Conservation (phyloP, 2,797 vertebrate species). For the Margarornis squamiger region DNA sequence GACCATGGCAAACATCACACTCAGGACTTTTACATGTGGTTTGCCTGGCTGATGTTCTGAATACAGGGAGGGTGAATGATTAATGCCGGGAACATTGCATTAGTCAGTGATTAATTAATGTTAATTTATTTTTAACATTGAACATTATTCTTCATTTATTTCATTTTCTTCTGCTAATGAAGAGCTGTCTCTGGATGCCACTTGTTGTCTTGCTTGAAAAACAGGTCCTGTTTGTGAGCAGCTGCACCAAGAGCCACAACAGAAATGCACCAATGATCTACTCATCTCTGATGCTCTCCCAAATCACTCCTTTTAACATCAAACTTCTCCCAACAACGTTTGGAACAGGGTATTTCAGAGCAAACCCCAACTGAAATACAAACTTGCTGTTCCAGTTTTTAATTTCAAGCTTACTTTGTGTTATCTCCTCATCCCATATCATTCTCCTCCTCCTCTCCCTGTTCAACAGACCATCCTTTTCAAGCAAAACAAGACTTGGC, state of each 20-base stretch:
- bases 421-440: accelerated
- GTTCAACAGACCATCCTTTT: accelerated
- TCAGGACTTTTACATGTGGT: accelerated
- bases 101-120: conserved; percentile 29
- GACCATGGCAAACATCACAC: not conserved
- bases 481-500: accelerated
- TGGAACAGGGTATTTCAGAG: not conserved
- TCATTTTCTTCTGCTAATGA: not conserved
- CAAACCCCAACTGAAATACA: not conserved
- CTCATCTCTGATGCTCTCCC: not conserved
- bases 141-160: conserved; percentile 6
- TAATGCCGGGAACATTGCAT: not conserved
- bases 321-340: not conserved
- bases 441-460: not conserved
- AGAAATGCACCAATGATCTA: not conserved
- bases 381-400: not conserved
- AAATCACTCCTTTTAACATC: not conserved
- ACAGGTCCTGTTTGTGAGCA: not conserved
- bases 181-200: not conserved
- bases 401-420: accelerated
- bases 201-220: not conserved
- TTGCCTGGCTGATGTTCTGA: not conserved
- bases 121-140: conserved; percentile 16
- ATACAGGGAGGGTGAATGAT: not conserved
- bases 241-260: not conserved